Percentiles rank a stretch among this genome's conserved stretches.
Conservation (phyloP, 2,113 vertebrate species). For the Scomber japonicus region DNA sequence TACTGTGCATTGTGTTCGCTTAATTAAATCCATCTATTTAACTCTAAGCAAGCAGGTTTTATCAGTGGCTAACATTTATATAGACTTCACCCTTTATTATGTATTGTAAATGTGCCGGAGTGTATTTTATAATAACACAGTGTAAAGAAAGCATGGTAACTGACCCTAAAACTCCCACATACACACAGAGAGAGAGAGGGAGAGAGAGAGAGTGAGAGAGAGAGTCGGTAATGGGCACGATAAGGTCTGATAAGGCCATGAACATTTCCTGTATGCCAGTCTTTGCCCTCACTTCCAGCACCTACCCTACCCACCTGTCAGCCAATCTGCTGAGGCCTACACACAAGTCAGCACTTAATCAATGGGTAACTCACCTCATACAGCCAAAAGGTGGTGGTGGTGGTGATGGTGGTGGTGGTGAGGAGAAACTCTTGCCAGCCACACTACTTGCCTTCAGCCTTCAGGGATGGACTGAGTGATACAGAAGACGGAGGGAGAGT, state of each 20-base stretch:
- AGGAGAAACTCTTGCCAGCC: too few relatives aligned
- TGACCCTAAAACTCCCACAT: not conserved
- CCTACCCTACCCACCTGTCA: conserved; percentile 21
- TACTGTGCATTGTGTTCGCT: not conserved
- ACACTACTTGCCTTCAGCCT: not conserved
- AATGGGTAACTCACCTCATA: conserved; percentile 60
- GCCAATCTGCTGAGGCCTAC: conserved; percentile 17
- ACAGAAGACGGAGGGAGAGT: conserved; percentile 6
- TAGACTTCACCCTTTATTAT: not conserved
- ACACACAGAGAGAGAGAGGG: not conserved
- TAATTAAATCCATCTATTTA: not conserved
- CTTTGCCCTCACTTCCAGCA: conserved; percentile 1
- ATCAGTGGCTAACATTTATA: too few relatives aligned
- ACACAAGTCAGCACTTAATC: conserved; percentile 4
- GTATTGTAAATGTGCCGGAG: not conserved
- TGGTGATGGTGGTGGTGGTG: too few relatives aligned
- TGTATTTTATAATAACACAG: not conserved
- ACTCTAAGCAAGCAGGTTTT: not conserved
- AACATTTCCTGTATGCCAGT: not conserved
- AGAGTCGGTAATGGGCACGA: not conserved
- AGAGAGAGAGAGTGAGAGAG: too few relatives aligned
- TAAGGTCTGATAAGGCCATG: not conserved
- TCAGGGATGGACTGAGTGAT: conserved; percentile 38
- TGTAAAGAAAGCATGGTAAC: not conserved
- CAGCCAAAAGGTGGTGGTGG: not conserved